phyloP scores from a whole-genome alignment of 2,113 vertebrate species.

The Gobio gobio region DNA sequence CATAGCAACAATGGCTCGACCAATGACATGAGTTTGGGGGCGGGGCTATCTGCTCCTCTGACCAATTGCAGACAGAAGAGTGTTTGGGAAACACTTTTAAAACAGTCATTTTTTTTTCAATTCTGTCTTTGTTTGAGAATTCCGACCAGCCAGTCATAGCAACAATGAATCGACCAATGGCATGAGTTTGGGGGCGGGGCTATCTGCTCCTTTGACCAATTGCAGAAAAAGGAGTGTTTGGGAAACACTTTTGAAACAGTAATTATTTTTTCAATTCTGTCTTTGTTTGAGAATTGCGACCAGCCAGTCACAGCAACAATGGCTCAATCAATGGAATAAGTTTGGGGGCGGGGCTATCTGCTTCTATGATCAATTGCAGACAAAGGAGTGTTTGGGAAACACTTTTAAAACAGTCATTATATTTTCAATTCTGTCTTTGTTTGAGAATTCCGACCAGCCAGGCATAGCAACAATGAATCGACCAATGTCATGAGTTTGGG shows the following conservation, averaged over 20 bases:
- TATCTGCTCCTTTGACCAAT: neutral
- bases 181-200: neutral
- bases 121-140: neutral
- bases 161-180: neutral
- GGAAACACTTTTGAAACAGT: too few relatives aligned
- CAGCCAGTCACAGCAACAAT: too few relatives aligned
- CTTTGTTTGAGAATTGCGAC: too few relatives aligned
- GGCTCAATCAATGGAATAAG: too few relatives aligned
- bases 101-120: neutral
- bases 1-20: neutral
- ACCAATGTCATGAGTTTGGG: neutral
- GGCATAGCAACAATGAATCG: neutral
- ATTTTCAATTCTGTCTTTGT: neutral
- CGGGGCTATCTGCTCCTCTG: neutral
- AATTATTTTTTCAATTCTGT: too few relatives aligned
- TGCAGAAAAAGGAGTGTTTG: neutral
- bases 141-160: constrained; percentile 4
- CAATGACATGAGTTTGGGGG: neutral
- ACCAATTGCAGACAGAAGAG: neutral
- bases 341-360: too few relatives aligned
- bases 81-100: neutral
- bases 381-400: too few relatives aligned
- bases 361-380: too few relatives aligned
- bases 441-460: neutral
- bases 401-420: too few relatives aligned